Evolutionary conservation across 2,888 invertebrate genomes (phyloP), one percentile per base, ranked within the genome.

Genomic region (Pachymerium ferrugineum): DNA sequence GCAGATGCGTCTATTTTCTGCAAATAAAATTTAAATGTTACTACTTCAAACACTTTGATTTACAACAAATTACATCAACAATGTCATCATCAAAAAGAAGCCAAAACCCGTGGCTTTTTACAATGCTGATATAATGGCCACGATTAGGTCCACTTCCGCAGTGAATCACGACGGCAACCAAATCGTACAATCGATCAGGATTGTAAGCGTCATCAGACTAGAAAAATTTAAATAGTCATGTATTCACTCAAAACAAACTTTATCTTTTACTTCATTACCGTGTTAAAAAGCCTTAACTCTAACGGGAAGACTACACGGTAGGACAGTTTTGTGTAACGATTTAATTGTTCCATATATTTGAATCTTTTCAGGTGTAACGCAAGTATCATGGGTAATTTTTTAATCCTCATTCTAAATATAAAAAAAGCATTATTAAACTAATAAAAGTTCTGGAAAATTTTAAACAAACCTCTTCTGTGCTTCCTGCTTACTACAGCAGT

Each of bases 61-160:
- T 30, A 10, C 5, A 70, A 10, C 3, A 33, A 88, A 92, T 90
- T 86, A 96, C 96, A 86, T 99, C 99, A 77, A 99, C 99, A 90
- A 98, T 96, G 82, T 99, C 99, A 85, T 99, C 99, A 84, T 99
- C 99, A 85, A 99, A 99, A 4, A 99, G 88, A 78, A 99, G 86
- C 99, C 99, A 99, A 84, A 98, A 94, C 74, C 97, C 97, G 85
- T 98, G 97, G 83, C 96, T 96, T 85, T 99, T 99, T 74, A 99
- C 99, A 83, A 99, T 97, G 84, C 96, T 97, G 84, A 99, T 99
- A 85, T 99, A 99, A 84, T 99, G 99, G 30, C 99, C 99, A 76
- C 99, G 88, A 86, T 99, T 99, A 78, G 98, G 97, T 72, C 99
- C 98, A 77, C 96, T 97, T 77, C 99, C 99, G 85, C 99, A 99